These are phyloP conservation scores for Megamerina dolium DNA, from an alignment of 2,888 invertebrate species.

Conservation along the genomic window DNA sequence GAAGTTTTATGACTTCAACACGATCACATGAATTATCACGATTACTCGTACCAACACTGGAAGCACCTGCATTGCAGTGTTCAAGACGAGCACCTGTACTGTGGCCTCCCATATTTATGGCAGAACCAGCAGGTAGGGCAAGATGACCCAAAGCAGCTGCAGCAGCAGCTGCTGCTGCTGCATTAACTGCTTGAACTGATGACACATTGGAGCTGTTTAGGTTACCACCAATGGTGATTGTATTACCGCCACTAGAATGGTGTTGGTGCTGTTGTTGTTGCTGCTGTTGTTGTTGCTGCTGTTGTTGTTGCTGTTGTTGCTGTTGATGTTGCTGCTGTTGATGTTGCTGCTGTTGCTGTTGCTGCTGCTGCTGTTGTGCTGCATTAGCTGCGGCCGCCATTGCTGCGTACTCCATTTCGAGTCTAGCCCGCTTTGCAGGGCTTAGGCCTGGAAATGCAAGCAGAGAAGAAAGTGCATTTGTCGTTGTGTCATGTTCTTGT, in stretches of 20 bases:
- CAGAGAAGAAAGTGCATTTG: conserved; percentile 45
- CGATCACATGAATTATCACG: conserved; percentile 54
- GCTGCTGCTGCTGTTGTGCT: conserved; percentile 40
- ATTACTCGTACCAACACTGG: conserved; percentile 18
- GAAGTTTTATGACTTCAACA: conserved; percentile 76
- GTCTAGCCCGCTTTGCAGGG: conserved; percentile 49
- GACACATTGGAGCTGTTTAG: conserved; percentile 19
- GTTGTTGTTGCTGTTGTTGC: conserved; percentile 12
- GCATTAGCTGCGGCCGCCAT: conserved; percentile 46
- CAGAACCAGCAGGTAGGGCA: conserved; percentile 13
- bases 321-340: conserved; percentile 4
- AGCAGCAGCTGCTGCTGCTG: conserved; percentile 16
- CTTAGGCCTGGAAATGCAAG: conserved; percentile 53
- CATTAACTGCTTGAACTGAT: conserved; percentile 11
- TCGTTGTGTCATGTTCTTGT: conserved; percentile 39
- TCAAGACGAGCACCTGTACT: conserved; percentile 5
- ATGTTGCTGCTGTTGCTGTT: conserved; percentile 14
- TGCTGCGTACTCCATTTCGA: conserved; percentile 50
- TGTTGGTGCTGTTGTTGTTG: conserved; percentile 14
- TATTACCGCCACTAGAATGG: conserved; percentile 14
- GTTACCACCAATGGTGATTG: conserved; percentile 19
- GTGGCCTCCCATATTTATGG: conserved; percentile 11
- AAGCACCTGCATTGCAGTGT: conserved; percentile 12
- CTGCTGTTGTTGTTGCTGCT: conserved; percentile 13
- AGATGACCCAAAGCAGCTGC: conserved; percentile 23